Evolutionary conservation across 2,113 vertebrate genomes (phyloP).

Genomic region (Antennarius striatus): DNA sequence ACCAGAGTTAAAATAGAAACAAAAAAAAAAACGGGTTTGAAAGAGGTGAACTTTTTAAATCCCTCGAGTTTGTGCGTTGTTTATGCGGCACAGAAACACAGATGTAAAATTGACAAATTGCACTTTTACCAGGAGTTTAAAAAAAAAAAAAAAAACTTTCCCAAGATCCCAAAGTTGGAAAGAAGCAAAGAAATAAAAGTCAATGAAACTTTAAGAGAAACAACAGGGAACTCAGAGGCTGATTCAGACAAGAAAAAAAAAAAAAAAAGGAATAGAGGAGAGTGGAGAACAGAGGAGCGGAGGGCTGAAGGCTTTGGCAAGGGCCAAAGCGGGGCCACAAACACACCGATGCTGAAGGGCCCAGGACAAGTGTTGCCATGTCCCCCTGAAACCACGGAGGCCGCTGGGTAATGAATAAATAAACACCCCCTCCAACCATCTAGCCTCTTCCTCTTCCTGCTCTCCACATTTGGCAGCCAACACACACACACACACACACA

Average conservation of each 20-base stretch:
- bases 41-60: no score
- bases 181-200: not conserved
- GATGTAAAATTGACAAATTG: not conserved
- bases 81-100: no score
- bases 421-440: conserved; percentile 81
- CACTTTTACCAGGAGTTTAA: rapidly evolving
- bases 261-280: conserved; percentile 21
- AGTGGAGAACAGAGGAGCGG: conserved; percentile 23
- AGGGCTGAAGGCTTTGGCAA: conserved; percentile 66
- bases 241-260: no score
- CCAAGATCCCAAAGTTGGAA: not conserved
- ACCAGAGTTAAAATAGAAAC: no score
- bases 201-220: not conserved
- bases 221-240: conserved; percentile 17
- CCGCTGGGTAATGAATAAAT: conserved; percentile 82
- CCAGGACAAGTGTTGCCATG: conserved; percentile 77
- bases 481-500: conserved; percentile 36
- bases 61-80: no score
- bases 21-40: no score
- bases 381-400: conserved; percentile 78
- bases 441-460: conserved; percentile 74
- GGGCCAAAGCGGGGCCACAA: conserved; percentile 59
- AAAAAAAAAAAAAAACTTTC: not conserved
- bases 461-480: conserved; percentile 57
- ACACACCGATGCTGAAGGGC: conserved; percentile 64